Evolutionary conservation across 2,113 vertebrate genomes (phyloP).

Genomic region (Eolophus roseicapilla): DNA sequence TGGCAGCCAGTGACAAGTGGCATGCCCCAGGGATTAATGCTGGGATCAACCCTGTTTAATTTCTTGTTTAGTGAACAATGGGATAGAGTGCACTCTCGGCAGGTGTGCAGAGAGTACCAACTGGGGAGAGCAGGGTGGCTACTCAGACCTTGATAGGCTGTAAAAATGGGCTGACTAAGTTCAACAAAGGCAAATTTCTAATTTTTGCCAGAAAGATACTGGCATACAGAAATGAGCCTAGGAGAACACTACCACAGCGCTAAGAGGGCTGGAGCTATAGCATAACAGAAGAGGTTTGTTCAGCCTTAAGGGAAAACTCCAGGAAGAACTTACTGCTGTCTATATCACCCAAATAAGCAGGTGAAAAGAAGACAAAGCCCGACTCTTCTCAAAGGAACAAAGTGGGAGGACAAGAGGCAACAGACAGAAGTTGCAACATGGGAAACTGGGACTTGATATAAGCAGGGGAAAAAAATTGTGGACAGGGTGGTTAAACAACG

Average conservation of each 20-base stretch:
- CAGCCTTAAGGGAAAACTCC: not conserved
- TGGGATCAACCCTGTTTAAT: not conserved
- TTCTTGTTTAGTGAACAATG: not conserved
- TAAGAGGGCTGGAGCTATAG: not conserved
- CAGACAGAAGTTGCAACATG: not conserved
- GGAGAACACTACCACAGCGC: not conserved
- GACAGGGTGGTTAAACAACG: not conserved
- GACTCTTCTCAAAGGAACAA: not conserved
- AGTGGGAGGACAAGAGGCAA: not conserved
- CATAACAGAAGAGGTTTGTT: not conserved
- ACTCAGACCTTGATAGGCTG: not conserved
- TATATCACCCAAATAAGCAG: not conserved
- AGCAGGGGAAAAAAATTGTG: fast-evolving
- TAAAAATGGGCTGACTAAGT: not conserved
- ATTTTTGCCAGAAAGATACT: not conserved
- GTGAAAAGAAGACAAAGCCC: not conserved
- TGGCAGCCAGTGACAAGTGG: not conserved
- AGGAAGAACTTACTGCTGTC: not conserved
- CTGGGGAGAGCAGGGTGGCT: not conserved
- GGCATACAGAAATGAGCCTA: not conserved
- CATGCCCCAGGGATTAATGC: not conserved
- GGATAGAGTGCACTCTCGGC: not conserved
- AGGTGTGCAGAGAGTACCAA: not conserved
- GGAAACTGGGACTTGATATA: not conserved
- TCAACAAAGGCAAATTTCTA: not conserved